Conservation (phyloP, 2,888 invertebrate species). For the Euplexia lucipara region DNA sequence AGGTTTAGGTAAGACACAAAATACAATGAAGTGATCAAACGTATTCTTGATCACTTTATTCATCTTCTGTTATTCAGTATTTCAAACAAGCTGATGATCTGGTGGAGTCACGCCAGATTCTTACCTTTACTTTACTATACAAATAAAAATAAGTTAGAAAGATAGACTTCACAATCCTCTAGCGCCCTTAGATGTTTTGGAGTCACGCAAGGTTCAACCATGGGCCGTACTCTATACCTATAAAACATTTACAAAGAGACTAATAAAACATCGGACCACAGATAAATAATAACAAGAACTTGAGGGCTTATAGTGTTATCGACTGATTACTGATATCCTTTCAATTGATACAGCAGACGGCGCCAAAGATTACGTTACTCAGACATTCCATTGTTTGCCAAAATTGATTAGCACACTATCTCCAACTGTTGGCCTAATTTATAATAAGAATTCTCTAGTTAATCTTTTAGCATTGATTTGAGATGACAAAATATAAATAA, state of each 20-base stretch:
- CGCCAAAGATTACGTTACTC: conserved; percentile 54
- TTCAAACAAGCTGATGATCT: neutral
- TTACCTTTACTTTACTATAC: neutral
- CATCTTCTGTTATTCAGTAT: neutral
- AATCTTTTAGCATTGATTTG: conserved; percentile 36
- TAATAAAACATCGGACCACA: neutral
- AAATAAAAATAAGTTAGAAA: neutral
- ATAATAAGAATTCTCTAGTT: conserved; percentile 8
- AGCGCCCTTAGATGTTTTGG: neutral
- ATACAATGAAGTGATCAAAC: too few species aligned
- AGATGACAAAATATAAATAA: conserved; percentile 32
- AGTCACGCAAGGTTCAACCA: neutral
- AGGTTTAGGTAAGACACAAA: too few species aligned
- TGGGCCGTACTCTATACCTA: neutral
- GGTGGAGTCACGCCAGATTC: neutral
- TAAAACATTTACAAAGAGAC: neutral
- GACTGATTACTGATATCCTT: conserved; percentile 57
- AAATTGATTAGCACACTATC: conserved; percentile 34
- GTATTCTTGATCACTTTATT: neutral
- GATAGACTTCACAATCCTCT: neutral
- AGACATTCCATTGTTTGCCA: conserved; percentile 43
- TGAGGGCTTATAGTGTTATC: conserved; percentile 26
- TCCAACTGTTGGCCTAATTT: conserved; percentile 26
- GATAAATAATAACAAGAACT: conserved; percentile 27
- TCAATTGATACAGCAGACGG: conserved; percentile 54